A percentile compares a stretch with the other conserved stretches of the same genome.
These are phyloP conservation scores for Whitmania pigra DNA, from an alignment of 1,140 invertebrate species.

Conservation along the genomic window DNA sequence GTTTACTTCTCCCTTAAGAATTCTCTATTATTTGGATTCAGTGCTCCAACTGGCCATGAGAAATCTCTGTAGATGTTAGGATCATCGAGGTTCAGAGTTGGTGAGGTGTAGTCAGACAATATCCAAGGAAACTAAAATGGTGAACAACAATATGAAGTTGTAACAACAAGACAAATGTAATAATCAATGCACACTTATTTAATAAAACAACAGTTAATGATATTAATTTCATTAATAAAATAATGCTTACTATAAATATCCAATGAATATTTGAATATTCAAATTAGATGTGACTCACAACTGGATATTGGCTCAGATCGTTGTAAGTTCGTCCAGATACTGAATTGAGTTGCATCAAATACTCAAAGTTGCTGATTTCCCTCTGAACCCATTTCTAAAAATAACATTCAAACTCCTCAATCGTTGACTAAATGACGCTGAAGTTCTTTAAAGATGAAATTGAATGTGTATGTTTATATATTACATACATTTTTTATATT, in stretches of 20 bases:
- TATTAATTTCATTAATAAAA: neutral
- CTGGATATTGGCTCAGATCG: conserved; percentile 46
- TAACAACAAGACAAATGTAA: neutral
- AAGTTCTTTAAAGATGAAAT: too few relatives aligned
- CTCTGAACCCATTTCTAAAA: conserved; percentile 52
- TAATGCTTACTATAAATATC: neutral
- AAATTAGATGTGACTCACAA: conserved; percentile 34
- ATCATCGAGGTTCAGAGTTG: conserved; percentile 67
- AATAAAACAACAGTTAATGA: too few relatives aligned
- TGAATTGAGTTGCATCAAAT: conserved; percentile 51
- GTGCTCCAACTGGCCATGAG: conserved; percentile 89
- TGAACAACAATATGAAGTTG: neutral
- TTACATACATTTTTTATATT: too few relatives aligned
- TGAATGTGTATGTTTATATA: too few relatives aligned
- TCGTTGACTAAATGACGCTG: too few relatives aligned
- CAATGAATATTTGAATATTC: neutral
- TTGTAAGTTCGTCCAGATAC: conserved; percentile 46
- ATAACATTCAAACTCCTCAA: conserved; percentile 12
- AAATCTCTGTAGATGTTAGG: conserved; percentile 83
- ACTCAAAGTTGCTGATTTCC: conserved; percentile 58
- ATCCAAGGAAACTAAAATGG: conserved; percentile 66
- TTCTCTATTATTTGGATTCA: conserved; percentile 53
- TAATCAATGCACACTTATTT: neutral
- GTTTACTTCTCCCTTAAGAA: conserved; percentile 59
- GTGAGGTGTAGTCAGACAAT: conserved; percentile 70